phyloP scores from a whole-genome alignment of 2,888 invertebrate species.

The Brachyptera putata region DNA sequence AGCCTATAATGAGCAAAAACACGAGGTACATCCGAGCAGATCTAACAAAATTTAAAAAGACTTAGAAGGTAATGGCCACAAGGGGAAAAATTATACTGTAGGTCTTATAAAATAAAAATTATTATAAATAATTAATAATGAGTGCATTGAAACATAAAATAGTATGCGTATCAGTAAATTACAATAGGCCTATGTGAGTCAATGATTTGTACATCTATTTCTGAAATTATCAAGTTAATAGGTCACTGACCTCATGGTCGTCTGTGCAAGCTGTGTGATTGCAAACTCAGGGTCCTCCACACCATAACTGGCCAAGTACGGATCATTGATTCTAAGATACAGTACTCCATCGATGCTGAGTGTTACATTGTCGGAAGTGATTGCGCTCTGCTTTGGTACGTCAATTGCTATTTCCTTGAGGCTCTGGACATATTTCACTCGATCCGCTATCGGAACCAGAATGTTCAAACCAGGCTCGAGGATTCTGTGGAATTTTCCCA shows the following conservation, averaged over 20 bases:
- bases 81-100: too few relatives aligned
- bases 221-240: too few relatives aligned
- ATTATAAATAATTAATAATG: too few relatives aligned
- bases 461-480: conserved; percentile 93
- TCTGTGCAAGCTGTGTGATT: conserved; percentile 97
- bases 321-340: conserved; percentile 88
- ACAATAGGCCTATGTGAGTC: too few relatives aligned
- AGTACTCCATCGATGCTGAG: conserved; percentile 95
- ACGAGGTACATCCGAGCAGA: too few relatives aligned
- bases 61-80: too few relatives aligned
- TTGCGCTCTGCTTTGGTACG: conserved; percentile 97
- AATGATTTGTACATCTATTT: too few relatives aligned
- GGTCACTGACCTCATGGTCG: conserved; percentile 88
- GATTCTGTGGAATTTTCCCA: conserved; percentile 94
- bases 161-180: too few relatives aligned
- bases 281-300: conserved; percentile 99
- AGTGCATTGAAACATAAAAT: too few relatives aligned
- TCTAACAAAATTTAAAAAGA: too few relatives aligned
- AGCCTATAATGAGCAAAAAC: too few relatives aligned
- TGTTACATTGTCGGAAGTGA: conserved; percentile 94
- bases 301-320: conserved; percentile 94
- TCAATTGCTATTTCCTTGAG: conserved; percentile 99
- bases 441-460: conserved; percentile 85
- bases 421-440: conserved; percentile 95
- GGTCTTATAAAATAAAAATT: too few relatives aligned